Conservation (phyloP, 1,140 invertebrate genomes). For the Macrobrachium nipponense region DNA sequence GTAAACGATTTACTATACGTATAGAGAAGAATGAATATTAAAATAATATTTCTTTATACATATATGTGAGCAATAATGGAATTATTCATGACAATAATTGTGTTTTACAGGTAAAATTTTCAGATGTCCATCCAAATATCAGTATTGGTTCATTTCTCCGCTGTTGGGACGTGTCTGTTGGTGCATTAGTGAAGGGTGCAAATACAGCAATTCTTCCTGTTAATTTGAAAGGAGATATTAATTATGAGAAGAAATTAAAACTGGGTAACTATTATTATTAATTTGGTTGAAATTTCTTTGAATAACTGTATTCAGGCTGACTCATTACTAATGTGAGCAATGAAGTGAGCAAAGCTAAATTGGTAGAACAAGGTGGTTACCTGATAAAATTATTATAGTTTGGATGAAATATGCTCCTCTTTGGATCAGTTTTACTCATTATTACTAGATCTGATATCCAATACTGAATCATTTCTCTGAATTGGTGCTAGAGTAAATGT, state of each 20-base stretch:
- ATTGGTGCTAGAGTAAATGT: background rate
- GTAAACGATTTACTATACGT: no score
- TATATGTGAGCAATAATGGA: no score
- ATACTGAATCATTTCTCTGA: no score
- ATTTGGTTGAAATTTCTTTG: background rate
- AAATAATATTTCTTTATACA: no score
- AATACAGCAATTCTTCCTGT: slow-evolving; percentile 17
- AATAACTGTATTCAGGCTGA: no score
- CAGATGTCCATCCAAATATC: background rate
- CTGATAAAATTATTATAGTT: no score
- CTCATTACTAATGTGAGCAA: no score
- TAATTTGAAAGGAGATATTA: slow-evolving; percentile 36
- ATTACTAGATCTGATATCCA: no score
- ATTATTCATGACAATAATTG: background rate
- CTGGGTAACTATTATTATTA: slow-evolving; percentile 30
- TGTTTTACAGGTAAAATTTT: slow-evolving; percentile 32
- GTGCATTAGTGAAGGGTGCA: slow-evolving; percentile 6
- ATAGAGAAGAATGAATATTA: no score
- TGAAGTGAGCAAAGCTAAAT: no score
- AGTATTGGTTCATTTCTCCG: slow-evolving; percentile 42
- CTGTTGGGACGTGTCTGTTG: slow-evolving; percentile 47
- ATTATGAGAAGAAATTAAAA: slow-evolving; percentile 32
- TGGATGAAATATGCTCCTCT: background rate
- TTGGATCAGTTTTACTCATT: background rate
- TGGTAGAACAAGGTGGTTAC: no score